Conservation (phyloP, 2,888 invertebrate genomes). For the Clostera curtula region DNA sequence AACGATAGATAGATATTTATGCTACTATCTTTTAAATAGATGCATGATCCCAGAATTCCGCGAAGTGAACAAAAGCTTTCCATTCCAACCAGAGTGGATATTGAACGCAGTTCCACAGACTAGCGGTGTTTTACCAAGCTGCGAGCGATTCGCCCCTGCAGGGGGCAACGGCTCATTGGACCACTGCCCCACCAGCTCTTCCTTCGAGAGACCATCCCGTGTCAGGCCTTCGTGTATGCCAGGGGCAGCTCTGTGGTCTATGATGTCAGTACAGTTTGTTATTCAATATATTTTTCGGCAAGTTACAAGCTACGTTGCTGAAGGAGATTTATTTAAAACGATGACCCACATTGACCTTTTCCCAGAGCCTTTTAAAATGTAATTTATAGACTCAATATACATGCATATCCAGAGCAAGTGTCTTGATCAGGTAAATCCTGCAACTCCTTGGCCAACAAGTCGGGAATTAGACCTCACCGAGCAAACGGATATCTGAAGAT, state of each 20-base stretch:
- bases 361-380: too few relatives aligned
- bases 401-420: too few relatives aligned
- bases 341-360: too few relatives aligned
- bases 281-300: not conserved
- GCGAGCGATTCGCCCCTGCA: slow-evolving; percentile 48
- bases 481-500: too few relatives aligned
- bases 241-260: slow-evolving; percentile 52
- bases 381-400: too few relatives aligned
- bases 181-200: slow-evolving; percentile 43
- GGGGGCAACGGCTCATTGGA: slow-evolving; percentile 33
- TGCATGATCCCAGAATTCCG: slow-evolving; percentile 72
- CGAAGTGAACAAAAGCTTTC: slow-evolving; percentile 36
- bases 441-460: too few relatives aligned
- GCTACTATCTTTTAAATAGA: slow-evolving; percentile 27
- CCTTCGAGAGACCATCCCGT: slow-evolving; percentile 18
- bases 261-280: slow-evolving; percentile 37
- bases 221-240: slow-evolving; percentile 45
- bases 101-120: slow-evolving; percentile 51
- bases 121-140: slow-evolving; percentile 47
- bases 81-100: slow-evolving; percentile 57
- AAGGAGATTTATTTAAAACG: too few relatives aligned
- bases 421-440: too few relatives aligned
- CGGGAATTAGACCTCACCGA: too few relatives aligned
- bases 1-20: not conserved
- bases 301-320: too few relatives aligned